phyloP scores from a whole-genome alignment of 2,113 vertebrate species.

The Furnarius figulus region DNA sequence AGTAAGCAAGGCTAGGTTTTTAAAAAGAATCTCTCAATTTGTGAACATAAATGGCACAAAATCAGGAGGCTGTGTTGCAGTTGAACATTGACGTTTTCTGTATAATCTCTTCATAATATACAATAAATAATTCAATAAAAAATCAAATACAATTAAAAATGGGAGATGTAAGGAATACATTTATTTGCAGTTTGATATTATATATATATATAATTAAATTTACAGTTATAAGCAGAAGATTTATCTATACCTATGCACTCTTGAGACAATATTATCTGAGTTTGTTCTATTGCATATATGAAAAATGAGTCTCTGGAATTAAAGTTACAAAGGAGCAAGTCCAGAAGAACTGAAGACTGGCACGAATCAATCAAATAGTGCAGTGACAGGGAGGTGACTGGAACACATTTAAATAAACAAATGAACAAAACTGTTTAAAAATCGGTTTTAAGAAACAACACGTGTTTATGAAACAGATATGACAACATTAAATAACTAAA shows the following conservation, averaged over 20 bases:
- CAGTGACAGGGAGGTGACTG: rapidly evolving
- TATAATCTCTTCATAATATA: background rate
- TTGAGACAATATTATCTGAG: background rate
- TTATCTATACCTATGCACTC: background rate
- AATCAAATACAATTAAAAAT: background rate
- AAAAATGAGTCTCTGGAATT: background rate
- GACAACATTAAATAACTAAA: background rate
- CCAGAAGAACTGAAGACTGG: background rate
- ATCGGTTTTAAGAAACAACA: background rate
- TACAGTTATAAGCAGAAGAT: background rate
- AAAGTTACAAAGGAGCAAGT: background rate
- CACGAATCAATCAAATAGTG: background rate
- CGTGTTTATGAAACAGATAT: background rate
- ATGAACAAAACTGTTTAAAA: background rate
- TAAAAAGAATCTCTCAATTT: background rate
- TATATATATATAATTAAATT: background rate
- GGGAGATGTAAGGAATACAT: background rate
- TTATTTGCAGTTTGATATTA: background rate
- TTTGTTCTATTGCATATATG: background rate
- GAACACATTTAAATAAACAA: background rate
- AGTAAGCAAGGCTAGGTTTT: background rate
- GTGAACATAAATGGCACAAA: background rate
- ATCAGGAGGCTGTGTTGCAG: background rate
- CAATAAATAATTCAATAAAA: background rate
- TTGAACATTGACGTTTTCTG: background rate